phyloP scores from a whole-genome alignment of 2,888 invertebrate genomes.

The Acleris sparsana region DNA sequence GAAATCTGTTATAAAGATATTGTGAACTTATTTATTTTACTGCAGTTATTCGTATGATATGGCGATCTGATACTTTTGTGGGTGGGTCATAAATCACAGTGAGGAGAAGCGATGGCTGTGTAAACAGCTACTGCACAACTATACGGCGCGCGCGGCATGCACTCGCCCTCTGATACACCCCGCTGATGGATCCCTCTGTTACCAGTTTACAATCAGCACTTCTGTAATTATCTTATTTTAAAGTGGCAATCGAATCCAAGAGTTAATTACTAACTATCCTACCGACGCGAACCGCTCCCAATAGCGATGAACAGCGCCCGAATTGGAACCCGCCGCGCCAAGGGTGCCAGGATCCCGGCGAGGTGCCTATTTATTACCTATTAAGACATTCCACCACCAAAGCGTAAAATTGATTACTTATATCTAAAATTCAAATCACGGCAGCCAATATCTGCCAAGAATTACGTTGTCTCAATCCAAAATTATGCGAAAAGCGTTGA shows the following conservation, averaged over 20 bases:
- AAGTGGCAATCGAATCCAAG: conserved; percentile 1
- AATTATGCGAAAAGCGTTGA: not conserved
- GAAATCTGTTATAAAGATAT: conserved; percentile 30
- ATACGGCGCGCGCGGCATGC: conserved; percentile 20
- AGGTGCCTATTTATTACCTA: not conserved
- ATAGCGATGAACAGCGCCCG: not conserved
- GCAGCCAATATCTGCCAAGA: not conserved
- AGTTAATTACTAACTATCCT: conserved; percentile 10
- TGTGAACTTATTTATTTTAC: conserved; percentile 32
- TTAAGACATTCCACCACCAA: too few relatives aligned
- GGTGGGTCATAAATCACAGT: conserved; percentile 39
- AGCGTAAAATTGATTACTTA: not conserved
- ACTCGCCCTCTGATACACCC: conserved; percentile 24
- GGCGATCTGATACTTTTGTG: conserved; percentile 34
- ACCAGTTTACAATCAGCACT: conserved; percentile 18
- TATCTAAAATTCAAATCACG: not conserved
- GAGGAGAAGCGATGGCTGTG: conserved; percentile 34
- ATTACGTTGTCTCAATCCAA: not conserved
- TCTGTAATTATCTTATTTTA: not conserved
- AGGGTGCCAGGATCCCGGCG: not conserved
- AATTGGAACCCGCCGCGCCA: too few relatives aligned
- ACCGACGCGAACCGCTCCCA: not conserved
- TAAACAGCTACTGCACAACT: conserved; percentile 31
- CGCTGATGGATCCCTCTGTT: conserved; percentile 28
- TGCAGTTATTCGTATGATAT: conserved; percentile 30